Evolutionary conservation across 2,113 vertebrate genomes (phyloP).

Genomic region (Eptatretus burgeri): DNA sequence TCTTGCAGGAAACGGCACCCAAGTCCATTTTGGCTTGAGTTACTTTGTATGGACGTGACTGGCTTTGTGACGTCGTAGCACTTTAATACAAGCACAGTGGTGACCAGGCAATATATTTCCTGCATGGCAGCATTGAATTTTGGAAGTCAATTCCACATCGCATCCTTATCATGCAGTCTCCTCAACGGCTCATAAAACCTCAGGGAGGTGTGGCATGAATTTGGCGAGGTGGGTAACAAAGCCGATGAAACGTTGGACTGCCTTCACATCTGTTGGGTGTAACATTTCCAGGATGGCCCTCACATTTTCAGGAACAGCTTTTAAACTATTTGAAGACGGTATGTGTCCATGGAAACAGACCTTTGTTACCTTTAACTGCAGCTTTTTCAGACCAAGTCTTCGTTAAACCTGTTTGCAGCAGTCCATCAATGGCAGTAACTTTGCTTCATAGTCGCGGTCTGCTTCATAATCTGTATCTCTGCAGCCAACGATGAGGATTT

Average conservation of each 20-base stretch:
- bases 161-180: constrained; percentile 8
- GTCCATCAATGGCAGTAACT: neutral
- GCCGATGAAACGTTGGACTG: constrained; percentile 7
- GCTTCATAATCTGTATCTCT: neutral
- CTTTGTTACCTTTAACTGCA: constrained; percentile 10
- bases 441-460: neutral
- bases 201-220: constrained; percentile 10
- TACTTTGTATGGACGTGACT: too few relatives aligned
- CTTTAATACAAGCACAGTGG: too few relatives aligned
- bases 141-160: too few relatives aligned
- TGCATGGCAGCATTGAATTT: too few relatives aligned
- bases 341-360: constrained; percentile 6
- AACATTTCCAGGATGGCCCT: neutral
- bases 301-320: neutral
- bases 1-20: too few relatives aligned
- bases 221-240: constrained; percentile 12
- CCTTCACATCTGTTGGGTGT: constrained; percentile 8
- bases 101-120: too few relatives aligned
- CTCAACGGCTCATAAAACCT: constrained; percentile 11
- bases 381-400: constrained; percentile 9
- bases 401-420: constrained; percentile 7
- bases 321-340: constrained; percentile 3
- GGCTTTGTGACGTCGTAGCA: too few relatives aligned
- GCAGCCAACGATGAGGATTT: neutral
- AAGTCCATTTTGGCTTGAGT: too few relatives aligned